Evolutionary conservation across 2,797 vertebrate genomes (phyloP).

Genomic region (Synaphobranchus kaupii): DNA sequence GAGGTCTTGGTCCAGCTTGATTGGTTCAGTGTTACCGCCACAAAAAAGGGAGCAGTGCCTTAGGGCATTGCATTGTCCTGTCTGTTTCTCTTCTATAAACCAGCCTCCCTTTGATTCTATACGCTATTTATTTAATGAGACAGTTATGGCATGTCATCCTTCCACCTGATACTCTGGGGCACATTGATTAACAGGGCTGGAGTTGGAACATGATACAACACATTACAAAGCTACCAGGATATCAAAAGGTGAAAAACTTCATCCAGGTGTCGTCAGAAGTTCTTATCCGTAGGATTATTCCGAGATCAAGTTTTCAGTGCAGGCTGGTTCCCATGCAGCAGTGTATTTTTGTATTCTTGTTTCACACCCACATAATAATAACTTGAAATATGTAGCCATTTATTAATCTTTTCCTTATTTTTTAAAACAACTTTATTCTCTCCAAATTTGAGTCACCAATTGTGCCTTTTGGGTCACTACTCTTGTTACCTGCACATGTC

Average conservation of each 20-base stretch:
- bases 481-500: neutral
- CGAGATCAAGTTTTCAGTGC: conserved; percentile 32
- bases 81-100: conserved; percentile 38
- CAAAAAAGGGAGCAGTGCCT: conserved; percentile 10
- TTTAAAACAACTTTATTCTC: neutral
- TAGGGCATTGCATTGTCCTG: conserved; percentile 39
- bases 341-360: conserved; percentile 25
- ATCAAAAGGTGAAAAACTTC: conserved; percentile 55
- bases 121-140: conserved; percentile 50
- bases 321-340: conserved; percentile 47
- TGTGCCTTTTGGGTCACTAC: neutral
- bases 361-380: neutral
- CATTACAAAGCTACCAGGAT: conserved; percentile 44
- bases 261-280: conserved; percentile 39
- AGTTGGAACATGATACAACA: conserved; percentile 48
- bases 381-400: neutral
- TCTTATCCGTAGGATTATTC: conserved; percentile 45
- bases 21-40: conserved; percentile 15
- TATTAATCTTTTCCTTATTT: neutral
- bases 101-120: conserved; percentile 42
- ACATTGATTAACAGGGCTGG: conserved; percentile 52
- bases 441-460: neutral
- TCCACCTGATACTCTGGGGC: conserved; percentile 39
- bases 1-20: neutral
- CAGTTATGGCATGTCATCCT: conserved; percentile 48